These are phyloP conservation scores for Melikaiella ostensackeni DNA, from an alignment of 2,888 invertebrate genomes.

Conservation along the genomic window DNA sequence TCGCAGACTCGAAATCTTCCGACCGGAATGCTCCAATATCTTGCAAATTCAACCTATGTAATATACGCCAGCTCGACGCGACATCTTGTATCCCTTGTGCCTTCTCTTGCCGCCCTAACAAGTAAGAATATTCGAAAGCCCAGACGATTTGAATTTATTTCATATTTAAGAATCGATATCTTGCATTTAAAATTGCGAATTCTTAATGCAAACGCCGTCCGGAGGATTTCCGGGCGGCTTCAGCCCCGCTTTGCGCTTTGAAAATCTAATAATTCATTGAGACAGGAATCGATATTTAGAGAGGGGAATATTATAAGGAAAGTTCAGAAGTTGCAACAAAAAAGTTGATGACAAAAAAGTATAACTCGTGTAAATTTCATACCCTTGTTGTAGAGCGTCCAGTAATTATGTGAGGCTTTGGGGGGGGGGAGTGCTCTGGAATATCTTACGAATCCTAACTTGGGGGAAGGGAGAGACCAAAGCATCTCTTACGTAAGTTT, in stretches of 20 bases:
- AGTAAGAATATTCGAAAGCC: conserved; percentile 4
- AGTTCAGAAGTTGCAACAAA: too few relatives aligned
- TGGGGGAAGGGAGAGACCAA: too few relatives aligned
- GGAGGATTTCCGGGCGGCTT: not conserved
- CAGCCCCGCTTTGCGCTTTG: not conserved
- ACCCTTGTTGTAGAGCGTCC: too few relatives aligned
- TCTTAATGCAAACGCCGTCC: not conserved
- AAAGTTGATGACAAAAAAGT: too few relatives aligned
- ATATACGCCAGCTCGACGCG: conserved; percentile 23
- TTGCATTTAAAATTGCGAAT: conserved; percentile 8
- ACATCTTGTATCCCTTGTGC: conserved; percentile 11
- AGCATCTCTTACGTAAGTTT: too few relatives aligned
- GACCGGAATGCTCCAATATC: conserved; percentile 32
- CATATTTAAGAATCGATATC: conserved; percentile 2
- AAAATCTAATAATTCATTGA: not conserved
- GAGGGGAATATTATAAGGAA: not conserved
- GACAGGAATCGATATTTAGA: not conserved
- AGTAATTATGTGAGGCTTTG: too few relatives aligned
- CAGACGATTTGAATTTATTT: conserved; percentile 18
- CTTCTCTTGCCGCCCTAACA: conserved; percentile 8
- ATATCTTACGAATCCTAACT: too few relatives aligned
- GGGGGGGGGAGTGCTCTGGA: too few relatives aligned
- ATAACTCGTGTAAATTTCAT: too few relatives aligned
- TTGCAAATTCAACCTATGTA: conserved; percentile 37
- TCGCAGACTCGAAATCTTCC: conserved; percentile 15